These are phyloP conservation scores for Dendrolimus houi DNA, from an alignment of 2,888 invertebrate species.

Conservation along the genomic window DNA sequence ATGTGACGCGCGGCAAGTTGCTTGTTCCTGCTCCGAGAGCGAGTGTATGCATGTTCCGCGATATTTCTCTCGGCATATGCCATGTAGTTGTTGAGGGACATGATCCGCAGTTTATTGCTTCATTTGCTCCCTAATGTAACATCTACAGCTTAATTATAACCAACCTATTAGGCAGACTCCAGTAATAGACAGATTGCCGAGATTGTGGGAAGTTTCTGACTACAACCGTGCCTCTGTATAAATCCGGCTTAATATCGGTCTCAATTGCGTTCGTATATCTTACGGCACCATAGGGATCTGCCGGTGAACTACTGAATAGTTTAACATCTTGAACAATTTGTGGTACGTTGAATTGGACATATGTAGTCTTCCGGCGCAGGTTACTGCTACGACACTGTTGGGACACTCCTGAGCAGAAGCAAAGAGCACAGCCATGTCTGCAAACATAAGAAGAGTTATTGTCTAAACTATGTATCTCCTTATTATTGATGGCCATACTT, in stretches of 20 bases:
- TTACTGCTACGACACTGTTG: constrained; percentile 87
- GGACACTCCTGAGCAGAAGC: constrained; percentile 97
- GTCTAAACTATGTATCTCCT: too few species aligned
- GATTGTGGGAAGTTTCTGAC: constrained; percentile 75
- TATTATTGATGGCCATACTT: too few species aligned
- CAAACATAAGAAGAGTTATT: constrained; percentile 7
- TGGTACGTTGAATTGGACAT: constrained; percentile 50
- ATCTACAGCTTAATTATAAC: not conserved
- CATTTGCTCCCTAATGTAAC: too few species aligned
- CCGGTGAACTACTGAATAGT: constrained; percentile 44
- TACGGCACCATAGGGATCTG: constrained; percentile 26
- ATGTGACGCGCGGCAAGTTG: too few species aligned
- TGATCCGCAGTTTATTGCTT: too few species aligned
- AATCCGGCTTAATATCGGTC: constrained; percentile 50
- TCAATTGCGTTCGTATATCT: constrained; percentile 48
- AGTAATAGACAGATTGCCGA: constrained; percentile 84
- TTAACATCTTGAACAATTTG: constrained; percentile 45
- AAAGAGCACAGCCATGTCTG: constrained; percentile 91
- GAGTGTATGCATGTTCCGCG: too few species aligned
- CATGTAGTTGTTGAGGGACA: too few species aligned
- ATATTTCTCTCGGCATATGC: too few species aligned
- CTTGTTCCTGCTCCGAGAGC: too few species aligned
- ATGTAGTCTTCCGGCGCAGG: constrained; percentile 78
- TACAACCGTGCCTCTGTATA: constrained; percentile 77
- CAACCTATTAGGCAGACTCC: constrained; percentile 85